Conservation (phyloP, 2,113 vertebrate species). For the Hydrochoerus hydrochaeris region DNA sequence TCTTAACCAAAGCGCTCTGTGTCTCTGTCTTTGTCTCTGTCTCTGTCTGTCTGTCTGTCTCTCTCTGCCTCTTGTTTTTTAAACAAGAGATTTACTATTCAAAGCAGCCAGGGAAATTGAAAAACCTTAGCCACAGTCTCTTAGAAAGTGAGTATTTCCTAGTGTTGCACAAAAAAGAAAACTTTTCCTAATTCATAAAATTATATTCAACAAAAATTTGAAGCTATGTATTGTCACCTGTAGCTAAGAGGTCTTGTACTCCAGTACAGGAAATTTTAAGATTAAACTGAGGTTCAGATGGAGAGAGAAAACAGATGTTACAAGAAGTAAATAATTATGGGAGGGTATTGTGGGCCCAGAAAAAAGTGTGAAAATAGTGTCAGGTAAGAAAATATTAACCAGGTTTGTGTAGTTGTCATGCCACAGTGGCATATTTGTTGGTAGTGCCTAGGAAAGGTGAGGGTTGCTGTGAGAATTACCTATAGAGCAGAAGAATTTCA, state of each 20-base stretch:
- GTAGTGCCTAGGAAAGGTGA: background rate
- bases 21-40: slow-evolving; percentile 57
- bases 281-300: background rate
- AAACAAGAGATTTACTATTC: slow-evolving; percentile 63
- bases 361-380: background rate
- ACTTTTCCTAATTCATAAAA: slow-evolving; percentile 7
- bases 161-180: background rate
- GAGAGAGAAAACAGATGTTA: background rate
- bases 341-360: background rate
- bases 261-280: background rate
- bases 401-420: background rate
- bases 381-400: background rate
- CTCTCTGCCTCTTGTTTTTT: slow-evolving; percentile 40
- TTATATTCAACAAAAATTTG: background rate
- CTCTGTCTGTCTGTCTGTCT: slow-evolving; percentile 13
- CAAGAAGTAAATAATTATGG: background rate
- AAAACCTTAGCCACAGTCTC: slow-evolving; percentile 35
- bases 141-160: slow-evolving; percentile 38
- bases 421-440: background rate
- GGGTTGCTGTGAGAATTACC: background rate
- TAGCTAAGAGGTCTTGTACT: background rate
- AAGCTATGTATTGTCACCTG: slow-evolving; percentile 20
- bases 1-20: slow-evolving; percentile 69
- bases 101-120: slow-evolving; percentile 68
- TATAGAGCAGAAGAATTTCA: background rate